Evolutionary conservation across 1,140 invertebrate species (phyloP).

Genomic region (Linepithema humile): DNA sequence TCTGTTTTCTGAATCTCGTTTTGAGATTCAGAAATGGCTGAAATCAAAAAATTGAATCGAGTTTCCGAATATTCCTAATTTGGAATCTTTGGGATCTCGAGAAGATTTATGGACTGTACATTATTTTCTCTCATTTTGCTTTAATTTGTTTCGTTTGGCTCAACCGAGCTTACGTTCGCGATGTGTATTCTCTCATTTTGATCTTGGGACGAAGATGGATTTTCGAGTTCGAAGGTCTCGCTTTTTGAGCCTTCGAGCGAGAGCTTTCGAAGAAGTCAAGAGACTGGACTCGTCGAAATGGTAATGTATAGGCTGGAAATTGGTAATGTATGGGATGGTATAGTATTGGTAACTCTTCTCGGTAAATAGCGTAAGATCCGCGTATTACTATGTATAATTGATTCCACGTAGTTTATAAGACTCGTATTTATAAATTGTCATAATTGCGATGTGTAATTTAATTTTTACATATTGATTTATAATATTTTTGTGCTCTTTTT

Average conservation of each 20-base stretch:
- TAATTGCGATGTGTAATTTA: slow-evolving; percentile 4
- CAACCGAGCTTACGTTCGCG: neutral
- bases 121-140: neutral
- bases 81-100: slow-evolving; percentile 29
- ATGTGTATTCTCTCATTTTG: slow-evolving; percentile 17
- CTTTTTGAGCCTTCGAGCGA: slow-evolving; percentile 45
- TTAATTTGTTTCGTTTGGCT: slow-evolving; percentile 13
- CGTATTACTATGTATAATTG: neutral
- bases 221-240: neutral
- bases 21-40: slow-evolving; percentile 18
- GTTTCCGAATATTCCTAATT: slow-evolving; percentile 26
- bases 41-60: neutral
- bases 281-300: neutral
- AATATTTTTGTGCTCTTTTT: neutral
- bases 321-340: slow-evolving; percentile 59
- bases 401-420: neutral
- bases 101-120: neutral
- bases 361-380: neutral
- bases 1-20: neutral
- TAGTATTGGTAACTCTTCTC: slow-evolving; percentile 65
- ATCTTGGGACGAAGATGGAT: neutral
- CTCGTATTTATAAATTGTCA: neutral
- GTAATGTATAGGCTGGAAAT: slow-evolving; percentile 24
- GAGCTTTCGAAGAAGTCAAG: neutral
- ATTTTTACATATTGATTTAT: slow-evolving; percentile 8